Base-by-base conservation (phyloP, 1,140 invertebrate genomes). In the Stegodyphus dumicola region DNA sequence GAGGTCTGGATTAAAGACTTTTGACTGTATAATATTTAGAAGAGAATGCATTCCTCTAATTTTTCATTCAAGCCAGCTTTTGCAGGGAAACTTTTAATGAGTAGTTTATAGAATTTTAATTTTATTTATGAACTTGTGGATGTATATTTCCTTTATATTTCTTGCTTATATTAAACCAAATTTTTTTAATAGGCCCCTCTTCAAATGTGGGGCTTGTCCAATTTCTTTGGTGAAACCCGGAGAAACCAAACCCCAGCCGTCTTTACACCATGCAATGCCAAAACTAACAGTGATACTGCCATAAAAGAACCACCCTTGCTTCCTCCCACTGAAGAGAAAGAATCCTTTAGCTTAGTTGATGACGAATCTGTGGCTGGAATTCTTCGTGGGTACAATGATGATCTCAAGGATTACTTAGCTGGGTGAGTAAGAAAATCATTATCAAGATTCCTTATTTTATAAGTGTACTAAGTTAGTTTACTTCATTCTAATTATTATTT, bases 181-280 rank as follows among this genome's bases (percentile, higher is more conserved):
- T n/a, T 33, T 33, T 33, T 33, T 33, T 33, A 33, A 33, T 33
- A 33, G 33, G 33, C 33, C 33, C 33, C 33, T 33, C 33, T 75
- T 18, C 11, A 86, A 76, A 77, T 77, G 75, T 86, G 84, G 84
- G 76, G 76, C 18, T 56, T 86, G 33, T 86, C 76, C 3, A 86
- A 77, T 74, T 86, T 86, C 75, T 75, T 77, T 18, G 84, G 78
- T 86, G 84, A 86, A 64, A 77, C 84, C 0, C 52, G 69, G 13
- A 70, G 84, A 71, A 86, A 77, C 15, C 76, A 86, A 53, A 78
- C 84, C 48, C 84, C 84, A 33, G 76, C 75, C 33, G 33, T 33
- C 64, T 86, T 86, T 65, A 49, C 76, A 52, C 48, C 33, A 7
- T 13, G 2, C 6, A n/a, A 73, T 52, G 49, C 70, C 49, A 73